phyloP scores from a whole-genome alignment of 2,797 vertebrate genomes.

The Poecile montanus region DNA sequence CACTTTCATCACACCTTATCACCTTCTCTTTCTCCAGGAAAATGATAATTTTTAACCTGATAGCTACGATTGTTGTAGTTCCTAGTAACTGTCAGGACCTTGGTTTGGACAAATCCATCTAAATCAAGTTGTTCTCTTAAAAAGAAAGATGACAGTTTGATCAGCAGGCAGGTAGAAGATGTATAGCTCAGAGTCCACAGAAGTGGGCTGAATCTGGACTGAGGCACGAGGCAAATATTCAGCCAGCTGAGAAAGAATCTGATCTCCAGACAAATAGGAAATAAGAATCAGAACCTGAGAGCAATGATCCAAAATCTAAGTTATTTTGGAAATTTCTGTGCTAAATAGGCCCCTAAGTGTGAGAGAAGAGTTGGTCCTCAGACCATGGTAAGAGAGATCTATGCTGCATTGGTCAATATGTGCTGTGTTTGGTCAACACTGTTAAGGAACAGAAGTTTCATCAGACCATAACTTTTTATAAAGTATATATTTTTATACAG shows the following conservation, averaged over 20 bases:
- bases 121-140: not conserved
- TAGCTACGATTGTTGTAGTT: not conserved
- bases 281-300: not conserved
- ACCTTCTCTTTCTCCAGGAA: not conserved
- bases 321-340: not conserved
- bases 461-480: not conserved
- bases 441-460: not conserved
- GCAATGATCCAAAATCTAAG: not conserved
- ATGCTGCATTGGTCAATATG: not conserved
- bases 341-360: not conserved
- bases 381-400: accelerated
- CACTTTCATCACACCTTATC: not conserved
- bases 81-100: not conserved
- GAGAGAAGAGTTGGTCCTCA: not conserved
- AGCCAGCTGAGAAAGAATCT: not conserved
- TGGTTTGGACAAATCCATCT: not conserved
- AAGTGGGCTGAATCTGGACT: not conserved
- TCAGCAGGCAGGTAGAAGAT: not conserved
- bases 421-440: not conserved
- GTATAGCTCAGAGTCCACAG: not conserved
- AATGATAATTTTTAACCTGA: not conserved
- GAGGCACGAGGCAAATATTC: not conserved
- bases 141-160: not conserved
- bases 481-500: too few relatives aligned
- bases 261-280: not conserved